Evolutionary conservation across 2,113 vertebrate species (phyloP).

Genomic region (Tenebrosternarchus preto): DNA sequence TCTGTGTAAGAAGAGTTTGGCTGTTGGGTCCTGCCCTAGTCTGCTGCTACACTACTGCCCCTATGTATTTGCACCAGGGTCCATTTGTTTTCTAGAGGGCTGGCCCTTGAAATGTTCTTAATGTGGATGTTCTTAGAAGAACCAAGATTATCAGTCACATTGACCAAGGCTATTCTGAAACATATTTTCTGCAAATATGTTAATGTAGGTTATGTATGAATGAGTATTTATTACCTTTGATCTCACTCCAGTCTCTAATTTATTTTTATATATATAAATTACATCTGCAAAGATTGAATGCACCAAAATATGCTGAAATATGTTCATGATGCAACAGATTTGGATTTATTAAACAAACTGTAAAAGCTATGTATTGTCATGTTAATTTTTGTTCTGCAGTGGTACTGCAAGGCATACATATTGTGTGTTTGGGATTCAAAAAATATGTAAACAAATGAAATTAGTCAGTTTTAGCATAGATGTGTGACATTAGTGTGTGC

Average conservation of each 20-base stretch:
- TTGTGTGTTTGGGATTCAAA: neutral
- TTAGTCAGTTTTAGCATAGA: neutral
- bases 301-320: neutral
- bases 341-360: neutral
- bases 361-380: neutral
- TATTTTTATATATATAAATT: constrained; percentile 10
- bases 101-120: neutral
- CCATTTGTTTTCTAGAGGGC: constrained; percentile 1
- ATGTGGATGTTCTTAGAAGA: constrained; percentile 20
- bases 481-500: constrained; percentile 7
- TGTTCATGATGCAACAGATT: constrained; percentile 1
- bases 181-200: constrained; percentile 10
- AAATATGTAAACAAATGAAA: neutral
- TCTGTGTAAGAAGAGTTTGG: neutral
- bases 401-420: neutral
- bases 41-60: constrained; percentile 39
- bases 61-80: neutral
- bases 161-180: constrained; percentile 35
- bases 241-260: neutral
- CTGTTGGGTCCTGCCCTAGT: neutral
- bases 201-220: neutral
- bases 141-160: constrained; percentile 46
- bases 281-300: neutral
- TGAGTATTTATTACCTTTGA: constrained; percentile 16
- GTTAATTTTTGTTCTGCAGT: neutral